Conservation (phyloP, 2,113 vertebrate species). For the Hemibagrus wyckioides region DNA sequence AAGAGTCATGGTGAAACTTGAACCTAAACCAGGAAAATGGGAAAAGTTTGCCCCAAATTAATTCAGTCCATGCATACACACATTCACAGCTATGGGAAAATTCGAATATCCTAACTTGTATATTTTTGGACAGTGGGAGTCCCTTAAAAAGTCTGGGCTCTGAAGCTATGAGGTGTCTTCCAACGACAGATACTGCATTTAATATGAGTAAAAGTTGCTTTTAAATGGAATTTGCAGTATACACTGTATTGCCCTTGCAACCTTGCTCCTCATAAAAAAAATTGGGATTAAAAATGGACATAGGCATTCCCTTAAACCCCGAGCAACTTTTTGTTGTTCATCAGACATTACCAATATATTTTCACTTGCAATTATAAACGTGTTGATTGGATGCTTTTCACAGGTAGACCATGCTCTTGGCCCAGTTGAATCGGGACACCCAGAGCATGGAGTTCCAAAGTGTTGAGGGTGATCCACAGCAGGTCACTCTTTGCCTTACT, state of each 20-base stretch:
- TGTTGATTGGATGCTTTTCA: constrained; percentile 37
- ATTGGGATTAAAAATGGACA: background rate
- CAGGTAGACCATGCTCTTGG: constrained; percentile 94
- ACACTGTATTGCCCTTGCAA: background rate
- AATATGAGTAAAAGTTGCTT: background rate
- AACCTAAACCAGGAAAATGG: background rate
- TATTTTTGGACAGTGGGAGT: background rate
- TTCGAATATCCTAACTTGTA: background rate
- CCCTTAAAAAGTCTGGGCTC: background rate
- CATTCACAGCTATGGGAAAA: background rate
- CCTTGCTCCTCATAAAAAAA: background rate
- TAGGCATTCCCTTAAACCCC: background rate
- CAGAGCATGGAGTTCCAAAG: constrained; percentile 98
- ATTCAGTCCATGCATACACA: background rate
- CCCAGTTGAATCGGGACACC: constrained; percentile 96
- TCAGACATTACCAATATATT: background rate
- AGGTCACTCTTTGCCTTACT: constrained; percentile 92
- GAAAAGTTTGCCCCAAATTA: background rate
- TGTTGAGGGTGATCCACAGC: constrained; percentile 89
- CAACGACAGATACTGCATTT: background rate
- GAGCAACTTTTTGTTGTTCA: background rate
- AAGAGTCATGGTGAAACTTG: background rate
- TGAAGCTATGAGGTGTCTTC: background rate
- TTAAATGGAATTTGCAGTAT: background rate
- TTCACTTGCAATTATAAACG: background rate